Evolutionary conservation across 1,140 invertebrate species (phyloP), one percentile per base, ranked within the genome.

Genomic region (Aphelenchoides avenae): DNA sequence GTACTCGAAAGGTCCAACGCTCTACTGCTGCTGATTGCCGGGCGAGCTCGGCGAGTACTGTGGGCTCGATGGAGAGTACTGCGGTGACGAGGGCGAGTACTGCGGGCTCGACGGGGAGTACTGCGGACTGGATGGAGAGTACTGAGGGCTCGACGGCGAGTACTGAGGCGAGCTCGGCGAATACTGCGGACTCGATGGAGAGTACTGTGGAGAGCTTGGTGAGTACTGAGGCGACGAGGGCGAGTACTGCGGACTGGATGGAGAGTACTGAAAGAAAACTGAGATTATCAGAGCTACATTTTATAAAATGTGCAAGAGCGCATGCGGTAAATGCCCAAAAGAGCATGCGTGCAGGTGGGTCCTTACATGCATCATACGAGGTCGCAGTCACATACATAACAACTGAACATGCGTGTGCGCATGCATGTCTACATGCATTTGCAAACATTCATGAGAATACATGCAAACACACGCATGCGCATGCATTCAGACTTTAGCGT

Each of bases 281-380:
- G 82, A 11, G 80, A 81, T 57, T 83, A 83, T 6, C 65, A 85
- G 4, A 89, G 89, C 5, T 86, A 86, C 1, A 86, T 84, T 1
- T 86, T 86, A 5, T 77, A 0, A 86, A 86, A 0, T 86, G 33
- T 27, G 11, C 22, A 41, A 4, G 34, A 66, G 18, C 26, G n/a
- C n/a, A n/a, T n/a, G n/a, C 2, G 64, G 61, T 1, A 27, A 52
- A 20, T 53, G 70, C 20, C 39, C 29, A 34, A 33, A 55, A 20
- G 30, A 44, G 18, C n/a, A 56, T 52, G 51, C 11, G 7, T 9
- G 27, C 7, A 7, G 50, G 22, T 24, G 9, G 26, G 34, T 11
- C 7, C 47, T 6, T 46, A 7, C 9, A 44, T n/a, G 7, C 24
- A n/a, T 31, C 13, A 36, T n/a, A n/a, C n/a, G n/a, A n/a, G n/a